Evolutionary conservation across 2,797 vertebrate species (phyloP), one percentile per base, ranked within the genome.

Genomic region (Oophaga sylvatica): DNA sequence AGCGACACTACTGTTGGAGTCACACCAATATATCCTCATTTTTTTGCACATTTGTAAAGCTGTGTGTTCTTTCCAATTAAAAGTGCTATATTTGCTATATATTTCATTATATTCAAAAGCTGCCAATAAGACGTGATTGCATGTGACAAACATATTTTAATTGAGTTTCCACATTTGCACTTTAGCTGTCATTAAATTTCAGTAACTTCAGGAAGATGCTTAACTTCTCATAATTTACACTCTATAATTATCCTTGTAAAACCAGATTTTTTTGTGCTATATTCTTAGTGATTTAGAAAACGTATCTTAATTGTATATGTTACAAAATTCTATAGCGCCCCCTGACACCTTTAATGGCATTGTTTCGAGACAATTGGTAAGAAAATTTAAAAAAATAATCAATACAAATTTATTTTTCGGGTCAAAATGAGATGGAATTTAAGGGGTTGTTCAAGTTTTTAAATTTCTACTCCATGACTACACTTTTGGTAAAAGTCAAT

Each of bases 191-290:
- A 62, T 45, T 48, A 20, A n/a, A 57, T 41, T 41, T 84, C 82
- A 75, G 19, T 62, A 11, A n/a, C 68, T 62, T 31, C 20, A 84
- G 19, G 70, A 75, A 84, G 35, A 75, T 73, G 71, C 35, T 84
- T 71, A 84, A 22, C 53, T 57, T 45, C 8, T 56, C 35, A 62
- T 84, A 75, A 84, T 71, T 59, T 71, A 22, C 67, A 13, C 41
- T 31, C 26, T 29, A 13, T 84, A 62, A 63, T 84, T 45, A 84
- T 62, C 57, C 56, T 75, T 20, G 17, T 62, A 20, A 76, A 75
- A 71, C 73, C 12, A 60, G 56, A 73, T 31, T 20, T 11, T n/a
- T 41, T 62, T 9, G 48, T 53, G 48, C 9, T 53, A 53, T 53
- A 53, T 53, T 76, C 3, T 75, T 20, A 26, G 11, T 84, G 15